Base-by-base conservation (phyloP, 2,113 vertebrate species). In the Tragelaphus strepsiceros region DNA sequence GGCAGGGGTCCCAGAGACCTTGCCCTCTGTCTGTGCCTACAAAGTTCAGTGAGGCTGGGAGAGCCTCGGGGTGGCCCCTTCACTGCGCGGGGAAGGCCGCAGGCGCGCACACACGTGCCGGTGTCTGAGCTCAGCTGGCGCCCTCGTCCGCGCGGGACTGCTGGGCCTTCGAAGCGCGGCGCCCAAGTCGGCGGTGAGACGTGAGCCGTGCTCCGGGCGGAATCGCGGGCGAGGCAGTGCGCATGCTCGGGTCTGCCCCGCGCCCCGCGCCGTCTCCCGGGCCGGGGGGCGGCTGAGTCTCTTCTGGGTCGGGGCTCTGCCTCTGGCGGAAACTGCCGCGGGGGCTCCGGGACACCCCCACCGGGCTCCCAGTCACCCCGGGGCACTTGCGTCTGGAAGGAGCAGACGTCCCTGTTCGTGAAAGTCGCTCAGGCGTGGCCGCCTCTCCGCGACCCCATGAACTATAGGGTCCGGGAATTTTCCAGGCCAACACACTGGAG, bases 1-100 rank as follows among this genome's bases (percentile, higher is more conserved):
- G 74, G 14, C 43, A 46, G 24, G 43, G 74, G 39, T 46, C 74
- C 74, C 43, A 30, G 74, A 28, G 24, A 49, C 46, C 46, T 3
- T 17, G 28, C 17, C 77, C 46, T 32, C 43, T 30, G 43, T 5
- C 39, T 46, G 22, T 2, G 24, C 14, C 0, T 2, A 2, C 24
- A 9, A 49, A 30, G 10, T 0, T 10, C 74, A 43, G 24, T 1
- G 21, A 24, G 39, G 77, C 43, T 24, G 26, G 14, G 5, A 49
- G 77, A 3, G 43, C 77, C 77, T 28, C 71, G 2, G 26, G 21
- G 10, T 10, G 77, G 77, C 43, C 26, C 26, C 15, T 17, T 10
- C 9, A 0, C 28, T 11, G 2, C 26, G 46, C 8, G 1, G 15
- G 0, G 22, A 30, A 30, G 43, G 77, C 26, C 39, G 8, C 43